Base-by-base conservation (phyloP, 2,113 vertebrate genomes). In the Poecilia latipinna region DNA sequence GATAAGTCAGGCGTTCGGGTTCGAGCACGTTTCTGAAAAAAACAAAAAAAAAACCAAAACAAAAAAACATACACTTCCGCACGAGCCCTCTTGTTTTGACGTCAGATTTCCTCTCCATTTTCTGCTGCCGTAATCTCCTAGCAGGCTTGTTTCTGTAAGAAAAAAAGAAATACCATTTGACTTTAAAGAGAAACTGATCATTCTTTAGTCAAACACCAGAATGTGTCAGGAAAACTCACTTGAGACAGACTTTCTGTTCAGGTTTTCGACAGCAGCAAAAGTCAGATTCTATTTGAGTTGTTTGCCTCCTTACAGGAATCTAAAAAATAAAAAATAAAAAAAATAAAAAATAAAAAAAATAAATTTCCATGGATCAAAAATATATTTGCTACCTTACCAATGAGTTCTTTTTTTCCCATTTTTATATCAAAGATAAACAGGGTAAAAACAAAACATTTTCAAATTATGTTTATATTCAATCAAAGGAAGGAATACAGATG, bases 221-320 rank as follows among this genome's bases (percentile, higher is more conserved):
- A 33, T 4, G 62, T 22, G 62, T 64, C 22, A 22, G 8, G 32
- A 19, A 2, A 17, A 66, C 91, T 86, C 78, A 94, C 94, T 89
- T 90, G 60, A 86, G 68, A 77, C 81, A 68, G 68, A 61, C n/a
- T 72, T 86, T 88, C 15, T 85, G 64, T 71, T 84, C 70, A 0
- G 76, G 75, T n/a, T 90, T 90, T 78, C 79, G 83, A 89, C 85
- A 82, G 86, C 82, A 80, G 84, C 88, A 93, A 22, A 39, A 74
- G 48, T 90, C 85, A 12, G 78, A 62, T 66, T 88, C 86, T 35
- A 72, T 75, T 54, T 68, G 83, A 74, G 68, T 63, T 3, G 37
- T n/a, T 65, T 35, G 73, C 67, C 88, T 92, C 82, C 72, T 92
- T 71, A 95, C 84, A 28, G 93, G 92, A 79, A 95, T 87, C 94